phyloP scores from a whole-genome alignment of 2,888 invertebrate species.

The Ctenicera cuprea region DNA sequence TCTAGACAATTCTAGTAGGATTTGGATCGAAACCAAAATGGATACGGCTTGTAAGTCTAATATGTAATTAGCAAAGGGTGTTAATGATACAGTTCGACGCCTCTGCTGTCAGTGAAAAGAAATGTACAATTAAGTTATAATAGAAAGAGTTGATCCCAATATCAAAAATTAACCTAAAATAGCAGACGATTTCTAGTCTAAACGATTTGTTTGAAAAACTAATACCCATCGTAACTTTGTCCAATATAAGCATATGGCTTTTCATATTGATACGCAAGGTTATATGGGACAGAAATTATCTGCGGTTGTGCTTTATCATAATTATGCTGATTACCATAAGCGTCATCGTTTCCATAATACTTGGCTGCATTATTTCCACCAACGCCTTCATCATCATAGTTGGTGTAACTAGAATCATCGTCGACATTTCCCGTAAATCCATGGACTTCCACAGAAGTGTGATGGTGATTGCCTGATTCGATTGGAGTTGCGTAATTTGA shows the following conservation, averaged over 20 bases:
- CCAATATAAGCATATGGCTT: background rate
- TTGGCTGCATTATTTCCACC: background rate
- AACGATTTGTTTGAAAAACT: background rate
- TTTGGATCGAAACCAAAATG: constrained; percentile 27
- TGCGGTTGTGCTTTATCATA: constrained; percentile 3
- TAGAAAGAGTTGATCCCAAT: constrained; percentile 17
- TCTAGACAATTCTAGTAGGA: background rate
- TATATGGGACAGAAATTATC: constrained; percentile 7
- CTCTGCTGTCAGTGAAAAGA: constrained; percentile 43
- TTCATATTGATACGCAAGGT: constrained; percentile 8
- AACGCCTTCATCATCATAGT: constrained; percentile 37
- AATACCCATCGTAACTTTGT: constrained; percentile 6
- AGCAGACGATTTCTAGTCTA: background rate
- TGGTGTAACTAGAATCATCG: constrained; percentile 54
- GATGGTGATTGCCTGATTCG: background rate
- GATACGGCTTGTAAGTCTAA: constrained; percentile 5
- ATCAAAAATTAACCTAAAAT: constrained; percentile 4
- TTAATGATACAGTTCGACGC: constrained; percentile 51
- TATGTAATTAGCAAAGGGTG: constrained; percentile 51
- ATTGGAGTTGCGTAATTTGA: background rate
- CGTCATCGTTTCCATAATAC: background rate
- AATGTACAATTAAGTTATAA: constrained; percentile 39
- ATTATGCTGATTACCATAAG: background rate
- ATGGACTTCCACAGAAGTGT: constrained; percentile 39
- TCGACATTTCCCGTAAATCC: constrained; percentile 56